Conservation (phyloP, 2,113 vertebrate species). For the Tupaia tana region DNA sequence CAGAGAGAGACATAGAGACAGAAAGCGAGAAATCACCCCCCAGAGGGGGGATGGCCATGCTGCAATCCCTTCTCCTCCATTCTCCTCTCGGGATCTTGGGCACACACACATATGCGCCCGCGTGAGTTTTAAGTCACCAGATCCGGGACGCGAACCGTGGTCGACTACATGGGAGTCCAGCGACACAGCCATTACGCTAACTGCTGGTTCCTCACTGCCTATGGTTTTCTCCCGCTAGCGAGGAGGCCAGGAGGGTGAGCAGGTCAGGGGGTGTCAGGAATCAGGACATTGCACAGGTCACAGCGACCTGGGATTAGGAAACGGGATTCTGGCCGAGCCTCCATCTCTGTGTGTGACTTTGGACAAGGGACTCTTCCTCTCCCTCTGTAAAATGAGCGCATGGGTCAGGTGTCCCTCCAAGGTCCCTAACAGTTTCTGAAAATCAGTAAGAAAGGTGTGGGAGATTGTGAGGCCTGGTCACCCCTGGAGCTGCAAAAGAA, state of each 20-base stretch:
- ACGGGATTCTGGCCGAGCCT: neutral
- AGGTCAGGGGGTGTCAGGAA: too few relatives aligned
- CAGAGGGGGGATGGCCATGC: too few relatives aligned
- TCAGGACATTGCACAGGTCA: neutral
- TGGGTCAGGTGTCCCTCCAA: neutral
- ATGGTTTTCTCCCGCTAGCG: neutral
- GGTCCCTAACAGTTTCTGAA: constrained; percentile 17
- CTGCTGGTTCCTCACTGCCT: neutral
- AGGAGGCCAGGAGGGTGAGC: neutral
- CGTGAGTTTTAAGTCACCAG: too few relatives aligned
- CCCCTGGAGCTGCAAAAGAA: constrained; percentile 40
- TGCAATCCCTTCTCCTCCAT: too few relatives aligned
- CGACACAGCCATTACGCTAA: too few relatives aligned
- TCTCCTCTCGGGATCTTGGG: too few relatives aligned
- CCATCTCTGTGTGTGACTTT: neutral
- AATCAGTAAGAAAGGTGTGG: neutral
- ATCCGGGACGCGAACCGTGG: too few relatives aligned
- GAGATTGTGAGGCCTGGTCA: constrained; percentile 3
- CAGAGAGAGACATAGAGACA: too few relatives aligned
- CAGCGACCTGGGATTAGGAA: neutral
- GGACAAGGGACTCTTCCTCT: neutral
- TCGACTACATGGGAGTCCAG: too few relatives aligned
- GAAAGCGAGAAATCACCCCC: too few relatives aligned
- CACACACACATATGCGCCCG: too few relatives aligned
- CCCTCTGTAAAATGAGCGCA: constrained; percentile 10